Conservation (phyloP, 2,888 invertebrate genomes). For the Limenitis camilla region DNA sequence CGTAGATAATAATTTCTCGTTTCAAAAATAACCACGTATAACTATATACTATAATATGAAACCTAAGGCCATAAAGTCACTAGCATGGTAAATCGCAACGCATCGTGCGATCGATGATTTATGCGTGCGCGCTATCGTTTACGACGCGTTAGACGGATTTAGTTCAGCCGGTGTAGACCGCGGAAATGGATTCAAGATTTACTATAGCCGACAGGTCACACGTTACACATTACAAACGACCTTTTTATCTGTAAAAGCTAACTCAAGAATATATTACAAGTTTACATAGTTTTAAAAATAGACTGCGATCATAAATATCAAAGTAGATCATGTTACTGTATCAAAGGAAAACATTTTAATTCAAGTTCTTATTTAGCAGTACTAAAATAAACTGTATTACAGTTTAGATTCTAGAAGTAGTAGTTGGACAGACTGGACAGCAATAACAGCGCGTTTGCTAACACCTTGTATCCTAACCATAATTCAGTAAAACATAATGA, state of each 20-base stretch:
- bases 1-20: neutral
- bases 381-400: no score
- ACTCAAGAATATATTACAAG: no score
- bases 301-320: no score
- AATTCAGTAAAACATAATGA: constrained; percentile 40
- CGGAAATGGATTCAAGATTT: constrained; percentile 32
- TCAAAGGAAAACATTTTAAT: no score
- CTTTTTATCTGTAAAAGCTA: no score
- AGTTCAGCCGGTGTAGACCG: constrained; percentile 49
- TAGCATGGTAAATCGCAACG: constrained; percentile 50
- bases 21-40: neutral
- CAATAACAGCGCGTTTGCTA: no score
- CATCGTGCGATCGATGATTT: constrained; percentile 61
- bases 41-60: constrained; percentile 36
- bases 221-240: no score
- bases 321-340: no score
- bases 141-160: constrained; percentile 46
- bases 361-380: no score
- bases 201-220: neutral
- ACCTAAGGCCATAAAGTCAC: constrained; percentile 41
- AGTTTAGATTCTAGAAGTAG: no score
- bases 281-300: no score
- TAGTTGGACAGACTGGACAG: no score
- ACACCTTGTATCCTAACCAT: constrained; percentile 24
- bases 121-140: constrained; percentile 55